Base-by-base conservation (phyloP, 53 echinoderm and acorn worm genomes). In the Mesocentrotus franciscanus region DNA sequence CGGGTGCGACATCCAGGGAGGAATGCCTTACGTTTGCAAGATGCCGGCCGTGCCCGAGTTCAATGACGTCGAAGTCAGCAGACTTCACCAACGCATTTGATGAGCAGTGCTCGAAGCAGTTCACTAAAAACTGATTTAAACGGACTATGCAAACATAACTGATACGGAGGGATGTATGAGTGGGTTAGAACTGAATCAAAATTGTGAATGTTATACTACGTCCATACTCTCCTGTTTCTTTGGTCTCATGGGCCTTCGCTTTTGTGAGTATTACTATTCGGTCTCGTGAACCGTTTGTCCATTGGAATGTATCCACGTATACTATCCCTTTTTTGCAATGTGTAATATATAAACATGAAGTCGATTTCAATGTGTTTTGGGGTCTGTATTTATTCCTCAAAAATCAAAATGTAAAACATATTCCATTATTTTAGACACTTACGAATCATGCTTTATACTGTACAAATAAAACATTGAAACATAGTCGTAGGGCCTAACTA, bases 41-140 rank as follows among this genome's bases (percentile, higher is more conserved):
- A 89, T 89, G 59, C 89, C 89, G n/a, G 89, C 89, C 13, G 57
- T 89, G 58, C 32, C 89, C 60, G 89, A 89, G 89, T 89, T 35
- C 27, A 89, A 59, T 89, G n/a, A 89, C 12, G 59, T 89, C 55
- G 9, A 12, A 72, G 12, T 0, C 11, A 10, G 27, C 27, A 72
- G 11, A 29, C 72, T 29, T 2, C 6, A 66, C 22, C 20, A 66
- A 66, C 66, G 20, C 7, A 66, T 66, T 66, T 66, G 0, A 18
- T 66, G 66, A 66, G 22, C 66, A 66, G 66, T 6, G 18, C 6
- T 8, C 72, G 27, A 72, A 9, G 72, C 9, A 72, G 13, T 72
- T 71, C 27, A 27, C 8, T 6, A 12, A 72, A 4, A 29, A 29
- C 7, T 1, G 9, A 27, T 29, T 29, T 10, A 72, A 72, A 72